Percentiles rank a stretch among this genome's conserved stretches.
These are phyloP conservation scores for Manis pentadactyla DNA, from an alignment of 2,797 vertebrate genomes.

Conservation along the genomic window DNA sequence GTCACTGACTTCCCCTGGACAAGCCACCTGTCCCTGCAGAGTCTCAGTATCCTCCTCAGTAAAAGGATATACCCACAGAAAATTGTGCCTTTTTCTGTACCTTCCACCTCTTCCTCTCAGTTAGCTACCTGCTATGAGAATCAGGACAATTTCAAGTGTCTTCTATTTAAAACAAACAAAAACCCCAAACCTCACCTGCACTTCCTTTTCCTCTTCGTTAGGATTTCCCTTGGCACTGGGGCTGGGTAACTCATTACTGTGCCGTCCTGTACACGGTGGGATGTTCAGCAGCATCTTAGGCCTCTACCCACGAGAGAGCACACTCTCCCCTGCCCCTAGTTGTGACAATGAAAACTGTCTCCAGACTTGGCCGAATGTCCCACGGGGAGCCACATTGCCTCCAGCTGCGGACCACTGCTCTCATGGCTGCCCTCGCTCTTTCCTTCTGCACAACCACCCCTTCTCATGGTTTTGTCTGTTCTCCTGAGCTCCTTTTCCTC, in stretches of 20 bases:
- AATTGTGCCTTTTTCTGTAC: background rate
- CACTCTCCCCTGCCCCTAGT: background rate
- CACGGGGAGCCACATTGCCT: background rate
- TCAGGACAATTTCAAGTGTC: background rate
- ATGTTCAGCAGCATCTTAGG: background rate
- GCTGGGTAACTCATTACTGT: background rate
- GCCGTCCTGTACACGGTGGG: too few species aligned
- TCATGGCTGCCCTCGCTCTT: background rate
- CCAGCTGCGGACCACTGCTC: background rate
- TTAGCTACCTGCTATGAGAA: background rate
- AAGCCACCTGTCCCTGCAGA: background rate
- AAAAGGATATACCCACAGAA: background rate
- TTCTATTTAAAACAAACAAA: conserved; percentile 37
- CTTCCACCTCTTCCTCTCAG: background rate
- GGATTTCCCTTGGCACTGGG: background rate
- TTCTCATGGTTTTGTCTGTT: background rate
- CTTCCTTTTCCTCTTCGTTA: background rate
- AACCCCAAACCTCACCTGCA: background rate
- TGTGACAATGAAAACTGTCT: background rate
- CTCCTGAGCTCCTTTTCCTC: background rate
- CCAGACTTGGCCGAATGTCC: background rate
- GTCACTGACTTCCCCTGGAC: background rate
- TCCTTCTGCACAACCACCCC: background rate
- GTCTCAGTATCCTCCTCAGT: background rate
- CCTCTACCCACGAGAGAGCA: background rate